These are phyloP conservation scores for Hermaeophaga mercurialis DNA, from an alignment of 2,888 invertebrate species.

Conservation along the genomic window DNA sequence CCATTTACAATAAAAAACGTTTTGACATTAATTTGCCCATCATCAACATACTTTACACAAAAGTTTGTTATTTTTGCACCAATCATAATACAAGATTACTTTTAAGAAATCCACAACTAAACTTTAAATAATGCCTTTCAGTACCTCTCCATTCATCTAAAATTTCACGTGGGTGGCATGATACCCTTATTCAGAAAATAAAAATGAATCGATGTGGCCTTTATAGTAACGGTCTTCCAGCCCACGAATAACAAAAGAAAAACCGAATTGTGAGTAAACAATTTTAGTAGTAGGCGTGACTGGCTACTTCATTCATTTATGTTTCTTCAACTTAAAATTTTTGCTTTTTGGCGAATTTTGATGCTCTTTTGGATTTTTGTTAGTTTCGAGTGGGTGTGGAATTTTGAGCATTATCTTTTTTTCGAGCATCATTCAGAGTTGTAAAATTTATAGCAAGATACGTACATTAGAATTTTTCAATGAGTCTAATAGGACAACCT, in stretches of 20 bases:
- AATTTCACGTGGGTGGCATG: background rate
- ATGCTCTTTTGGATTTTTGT: slow-evolving; percentile 8
- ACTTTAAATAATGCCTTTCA: no score
- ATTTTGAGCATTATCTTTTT: slow-evolving; percentile 12
- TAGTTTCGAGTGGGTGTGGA: slow-evolving; percentile 22
- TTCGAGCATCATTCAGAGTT: no score
- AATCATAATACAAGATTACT: no score
- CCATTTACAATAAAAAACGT: no score
- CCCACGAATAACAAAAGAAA: slow-evolving; percentile 22
- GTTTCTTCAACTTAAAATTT: background rate
- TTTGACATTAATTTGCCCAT: no score
- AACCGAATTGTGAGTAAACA: slow-evolving; percentile 26
- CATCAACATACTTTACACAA: no score
- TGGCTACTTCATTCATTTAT: slow-evolving; percentile 23
- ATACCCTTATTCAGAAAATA: slow-evolving; percentile 2
- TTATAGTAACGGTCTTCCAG: slow-evolving; percentile 4
- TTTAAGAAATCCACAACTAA: no score
- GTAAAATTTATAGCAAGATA: no score
- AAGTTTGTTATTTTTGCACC: no score
- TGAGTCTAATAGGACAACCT: no score
- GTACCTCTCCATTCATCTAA: no score
- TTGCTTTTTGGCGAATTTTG: slow-evolving; percentile 6
- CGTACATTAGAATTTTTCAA: no score
- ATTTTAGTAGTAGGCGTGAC: slow-evolving; percentile 21
- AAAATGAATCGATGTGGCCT: slow-evolving; percentile 9